Percentiles rank a stretch among this genome's conserved stretches.
These are phyloP conservation scores for Argyrosomus japonicus DNA, from an alignment of 2,113 vertebrate genomes.

Conservation along the genomic window DNA sequence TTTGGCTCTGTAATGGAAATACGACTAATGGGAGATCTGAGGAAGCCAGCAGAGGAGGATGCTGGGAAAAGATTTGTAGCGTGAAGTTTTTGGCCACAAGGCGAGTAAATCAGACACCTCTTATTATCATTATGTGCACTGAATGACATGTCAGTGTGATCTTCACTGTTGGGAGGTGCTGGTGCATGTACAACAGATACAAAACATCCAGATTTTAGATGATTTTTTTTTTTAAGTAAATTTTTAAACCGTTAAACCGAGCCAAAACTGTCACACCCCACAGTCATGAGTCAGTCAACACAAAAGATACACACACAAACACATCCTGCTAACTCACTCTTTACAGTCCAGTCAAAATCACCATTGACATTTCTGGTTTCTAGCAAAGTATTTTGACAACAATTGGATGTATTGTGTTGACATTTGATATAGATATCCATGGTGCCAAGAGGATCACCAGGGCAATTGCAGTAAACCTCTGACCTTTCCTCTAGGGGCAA, in stretches of 20 bases:
- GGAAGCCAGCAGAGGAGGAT: slow-evolving; percentile 39
- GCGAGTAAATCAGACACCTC: slow-evolving; percentile 60
- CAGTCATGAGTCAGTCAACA: too few relatives aligned
- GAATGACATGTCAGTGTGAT: slow-evolving; percentile 20
- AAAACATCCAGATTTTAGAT: not conserved
- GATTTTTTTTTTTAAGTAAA: not conserved
- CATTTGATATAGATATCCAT: too few relatives aligned
- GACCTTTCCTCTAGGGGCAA: not conserved
- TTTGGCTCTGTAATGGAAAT: slow-evolving; percentile 59
- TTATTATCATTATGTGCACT: slow-evolving; percentile 21
- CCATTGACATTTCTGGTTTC: too few relatives aligned
- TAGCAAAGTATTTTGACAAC: too few relatives aligned
- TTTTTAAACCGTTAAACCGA: not conserved
- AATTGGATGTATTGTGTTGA: too few relatives aligned
- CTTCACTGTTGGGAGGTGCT: not conserved
- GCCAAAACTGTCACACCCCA: not conserved
- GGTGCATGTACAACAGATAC: not conserved
- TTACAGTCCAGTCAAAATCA: not conserved
- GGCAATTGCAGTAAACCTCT: not conserved
- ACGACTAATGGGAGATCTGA: slow-evolving; percentile 63
- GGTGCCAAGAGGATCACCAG: too few relatives aligned
- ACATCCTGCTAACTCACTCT: not conserved
- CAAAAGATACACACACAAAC: not conserved
- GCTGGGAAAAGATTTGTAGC: slow-evolving; percentile 46
- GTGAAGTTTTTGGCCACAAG: slow-evolving; percentile 15